Evolutionary conservation across 2,113 vertebrate species (phyloP), one percentile per base, ranked within the genome.

Genomic region (Notiomystis cincta): DNA sequence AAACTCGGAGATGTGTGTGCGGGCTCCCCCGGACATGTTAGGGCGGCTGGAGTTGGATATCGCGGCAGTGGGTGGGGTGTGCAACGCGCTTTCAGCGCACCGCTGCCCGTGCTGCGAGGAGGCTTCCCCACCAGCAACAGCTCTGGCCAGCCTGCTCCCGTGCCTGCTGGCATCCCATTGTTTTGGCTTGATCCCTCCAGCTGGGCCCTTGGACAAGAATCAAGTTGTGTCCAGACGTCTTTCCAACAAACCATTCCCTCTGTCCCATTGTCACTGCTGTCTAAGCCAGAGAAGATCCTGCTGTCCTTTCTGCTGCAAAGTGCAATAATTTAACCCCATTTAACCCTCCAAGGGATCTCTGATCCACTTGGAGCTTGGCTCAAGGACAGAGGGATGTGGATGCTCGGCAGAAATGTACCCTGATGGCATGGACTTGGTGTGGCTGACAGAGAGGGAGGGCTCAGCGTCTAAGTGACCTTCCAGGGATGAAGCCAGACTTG

Each of bases 361-460:
- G 58, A 51, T 45, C 47, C 20, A 27, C 42, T 27, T 37, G 31
- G 35, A 78, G 30, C 35, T 48, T 30, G 19, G 21, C 47, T 73
- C 2, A 42, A 38, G 35, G 23, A 42, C 15, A 42, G 44, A 21
- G 15, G 6, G 13, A 35, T 51, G 45, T 28, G 44, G 28, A 16
- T 53, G 18, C 44, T 50, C 20, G 13, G 47, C 27, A 70, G 64
- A 66, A 92, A 92, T 22, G 28, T 33, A 33, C 4, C 14, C 21
- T 9, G 7, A 31, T 40, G 4, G 4, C 56, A 45, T 0, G 0
- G 45, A 27, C 23, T n/a, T n/a, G n/a, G 0, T 1, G 2, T 11
- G n/a, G 6, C 23, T 80, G 62, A 35, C 15, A 56, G 42, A 47
- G 10, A 11, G 25, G 28, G 7, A 53, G 15, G 50, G 37, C 61